A percentile compares a stretch with the other conserved stretches of the same genome.
Conservation (phyloP, 2,797 vertebrate species). For the Ptychobarbus kaznakovi region DNA sequence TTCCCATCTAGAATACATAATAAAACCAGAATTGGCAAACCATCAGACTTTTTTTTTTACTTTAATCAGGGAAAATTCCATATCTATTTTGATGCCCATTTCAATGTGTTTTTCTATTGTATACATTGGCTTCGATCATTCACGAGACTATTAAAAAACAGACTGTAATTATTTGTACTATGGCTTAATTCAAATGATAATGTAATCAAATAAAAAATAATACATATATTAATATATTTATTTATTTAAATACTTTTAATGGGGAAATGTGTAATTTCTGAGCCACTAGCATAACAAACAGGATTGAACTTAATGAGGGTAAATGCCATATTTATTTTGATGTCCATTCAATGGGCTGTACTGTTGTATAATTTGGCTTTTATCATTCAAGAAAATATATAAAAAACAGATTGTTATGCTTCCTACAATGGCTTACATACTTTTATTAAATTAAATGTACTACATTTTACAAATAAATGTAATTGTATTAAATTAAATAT, state of each 20-base stretch:
- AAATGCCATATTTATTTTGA: background rate
- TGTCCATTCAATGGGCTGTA: too few species aligned
- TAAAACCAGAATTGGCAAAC: background rate
- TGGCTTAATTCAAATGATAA: background rate
- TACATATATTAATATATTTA: too few species aligned
- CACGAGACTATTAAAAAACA: background rate
- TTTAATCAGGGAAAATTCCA: too few species aligned
- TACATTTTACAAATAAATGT: too few species aligned
- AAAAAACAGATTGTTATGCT: too few species aligned
- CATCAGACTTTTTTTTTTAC: background rate
- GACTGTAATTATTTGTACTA: background rate
- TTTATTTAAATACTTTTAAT: too few species aligned
- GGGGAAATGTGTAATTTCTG: too few species aligned
- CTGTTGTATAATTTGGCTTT: too few species aligned
- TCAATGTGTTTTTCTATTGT: background rate
- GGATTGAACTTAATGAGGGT: background rate
- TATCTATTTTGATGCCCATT: background rate
- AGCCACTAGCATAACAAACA: background rate
- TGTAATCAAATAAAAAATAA: background rate
- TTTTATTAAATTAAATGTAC: too few species aligned
- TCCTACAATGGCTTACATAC: too few species aligned
- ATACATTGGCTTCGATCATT: background rate
- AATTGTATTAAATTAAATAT: too few species aligned
- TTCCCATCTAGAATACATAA: conserved; percentile 83
- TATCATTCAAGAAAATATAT: too few species aligned